phyloP scores from a whole-genome alignment of 2,113 vertebrate genomes.

The Lampris incognitus region DNA sequence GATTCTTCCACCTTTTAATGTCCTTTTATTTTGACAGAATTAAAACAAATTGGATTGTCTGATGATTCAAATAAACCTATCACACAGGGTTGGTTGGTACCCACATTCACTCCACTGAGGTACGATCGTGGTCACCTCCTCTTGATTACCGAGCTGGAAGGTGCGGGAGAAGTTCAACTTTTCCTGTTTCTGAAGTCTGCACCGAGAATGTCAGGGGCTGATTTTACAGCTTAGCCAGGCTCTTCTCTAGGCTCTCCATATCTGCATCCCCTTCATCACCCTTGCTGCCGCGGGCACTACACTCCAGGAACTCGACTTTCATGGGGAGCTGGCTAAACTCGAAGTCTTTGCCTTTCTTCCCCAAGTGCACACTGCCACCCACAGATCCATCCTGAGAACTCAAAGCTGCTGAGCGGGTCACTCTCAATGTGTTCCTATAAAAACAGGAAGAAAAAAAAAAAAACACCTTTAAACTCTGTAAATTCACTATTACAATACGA shows the following conservation, averaged over 20 bases:
- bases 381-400: slow-evolving; percentile 89
- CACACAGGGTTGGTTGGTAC: not conserved
- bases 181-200: slow-evolving; percentile 29
- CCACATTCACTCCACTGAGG: slow-evolving; percentile 18
- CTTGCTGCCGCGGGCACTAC: slow-evolving; percentile 88
- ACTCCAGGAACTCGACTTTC: slow-evolving; percentile 95
- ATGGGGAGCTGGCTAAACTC: slow-evolving; percentile 93
- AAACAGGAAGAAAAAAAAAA: not conserved
- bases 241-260: slow-evolving; percentile 86
- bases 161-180: not conserved
- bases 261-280: slow-evolving; percentile 84
- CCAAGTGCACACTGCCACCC: slow-evolving; percentile 83
- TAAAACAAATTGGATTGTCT: not conserved
- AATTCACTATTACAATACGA: not conserved
- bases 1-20: slow-evolving; percentile 9
- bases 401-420: slow-evolving; percentile 92
- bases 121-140: not conserved
- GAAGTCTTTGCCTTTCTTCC: slow-evolving; percentile 95
- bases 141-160: slow-evolving; percentile 21
- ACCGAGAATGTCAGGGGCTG: not conserved
- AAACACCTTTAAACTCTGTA: not conserved
- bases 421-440: slow-evolving; percentile 91
- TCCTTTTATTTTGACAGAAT: slow-evolving; percentile 1
- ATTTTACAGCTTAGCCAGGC: slow-evolving; percentile 88
- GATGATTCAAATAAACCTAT: not conserved